Evolutionary conservation across 2,113 vertebrate species (phyloP).

Genomic region (Andinoacara biseriatus): DNA sequence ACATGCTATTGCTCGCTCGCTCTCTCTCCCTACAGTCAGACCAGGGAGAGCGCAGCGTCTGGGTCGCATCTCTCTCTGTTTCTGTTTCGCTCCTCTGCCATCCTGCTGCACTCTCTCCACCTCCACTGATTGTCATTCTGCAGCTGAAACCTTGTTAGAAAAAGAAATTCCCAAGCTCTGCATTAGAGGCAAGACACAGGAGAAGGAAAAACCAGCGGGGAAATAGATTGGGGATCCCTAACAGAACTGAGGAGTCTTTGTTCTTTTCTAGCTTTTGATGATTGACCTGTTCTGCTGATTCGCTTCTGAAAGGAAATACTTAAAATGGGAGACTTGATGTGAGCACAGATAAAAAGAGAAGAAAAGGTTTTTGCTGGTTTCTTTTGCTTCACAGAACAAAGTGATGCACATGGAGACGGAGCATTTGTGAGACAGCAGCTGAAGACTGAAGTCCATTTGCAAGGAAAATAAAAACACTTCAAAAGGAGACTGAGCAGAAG

Average conservation of each 20-base stretch:
- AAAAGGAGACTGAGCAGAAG: not conserved
- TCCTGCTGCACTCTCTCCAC: constrained; percentile 51
- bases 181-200: constrained; percentile 31
- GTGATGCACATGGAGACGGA: constrained; percentile 43
- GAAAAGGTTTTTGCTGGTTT: constrained; percentile 9
- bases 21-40: constrained; percentile 55
- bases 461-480: not conserved
- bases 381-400: constrained; percentile 29
- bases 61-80: constrained; percentile 55
- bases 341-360: constrained; percentile 12
- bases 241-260: constrained; percentile 49
- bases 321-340: constrained; percentile 44
- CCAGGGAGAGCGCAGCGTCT: constrained; percentile 44
- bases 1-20: not conserved
- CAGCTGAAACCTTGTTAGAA: constrained; percentile 36
- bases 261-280: constrained; percentile 50
- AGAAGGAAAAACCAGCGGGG: constrained; percentile 5
- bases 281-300: constrained; percentile 28
- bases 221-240: constrained; percentile 9
- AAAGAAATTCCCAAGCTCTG: not conserved
- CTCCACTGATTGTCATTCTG: constrained; percentile 46
- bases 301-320: constrained; percentile 25
- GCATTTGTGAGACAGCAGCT: constrained; percentile 15
- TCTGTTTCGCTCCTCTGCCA: constrained; percentile 41
- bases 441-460: constrained; percentile 24